phyloP scores from a whole-genome alignment of 1,140 invertebrate genomes.

The Aphis gossypii region DNA sequence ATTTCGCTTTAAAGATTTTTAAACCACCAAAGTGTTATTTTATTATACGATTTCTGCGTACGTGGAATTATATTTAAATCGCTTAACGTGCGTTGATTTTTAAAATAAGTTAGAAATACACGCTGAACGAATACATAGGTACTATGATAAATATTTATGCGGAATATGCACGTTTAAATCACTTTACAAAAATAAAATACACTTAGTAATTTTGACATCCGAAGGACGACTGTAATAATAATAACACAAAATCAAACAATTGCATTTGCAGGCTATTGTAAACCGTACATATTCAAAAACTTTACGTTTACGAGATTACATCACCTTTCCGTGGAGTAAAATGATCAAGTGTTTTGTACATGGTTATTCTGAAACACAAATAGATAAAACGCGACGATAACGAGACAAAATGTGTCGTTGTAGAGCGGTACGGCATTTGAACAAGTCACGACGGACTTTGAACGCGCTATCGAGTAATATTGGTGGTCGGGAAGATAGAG shows the following conservation, averaged over 20 bases:
- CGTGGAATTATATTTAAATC: neutral
- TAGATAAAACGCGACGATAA: neutral
- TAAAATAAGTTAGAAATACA: neutral
- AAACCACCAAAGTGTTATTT: neutral
- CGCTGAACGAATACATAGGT: neutral
- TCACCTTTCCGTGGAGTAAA: neutral
- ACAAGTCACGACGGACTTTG: neutral
- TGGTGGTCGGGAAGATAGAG: too few species aligned
- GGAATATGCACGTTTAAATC: neutral
- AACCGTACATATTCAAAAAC: neutral
- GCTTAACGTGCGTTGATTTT: neutral
- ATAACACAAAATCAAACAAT: neutral
- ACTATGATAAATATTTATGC: neutral
- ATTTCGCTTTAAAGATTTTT: neutral
- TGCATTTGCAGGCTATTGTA: neutral
- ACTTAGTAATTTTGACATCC: neutral
- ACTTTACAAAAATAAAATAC: neutral
- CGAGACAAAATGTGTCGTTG: neutral
- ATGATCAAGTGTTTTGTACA: neutral
- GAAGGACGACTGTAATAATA: neutral
- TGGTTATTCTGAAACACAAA: neutral
- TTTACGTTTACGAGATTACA: neutral
- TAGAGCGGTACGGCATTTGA: too few species aligned
- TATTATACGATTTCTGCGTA: neutral
- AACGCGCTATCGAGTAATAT: too few species aligned